Evolutionary conservation across 2,797 vertebrate genomes (phyloP).

Genomic region (Hipposideros larvatus): DNA sequence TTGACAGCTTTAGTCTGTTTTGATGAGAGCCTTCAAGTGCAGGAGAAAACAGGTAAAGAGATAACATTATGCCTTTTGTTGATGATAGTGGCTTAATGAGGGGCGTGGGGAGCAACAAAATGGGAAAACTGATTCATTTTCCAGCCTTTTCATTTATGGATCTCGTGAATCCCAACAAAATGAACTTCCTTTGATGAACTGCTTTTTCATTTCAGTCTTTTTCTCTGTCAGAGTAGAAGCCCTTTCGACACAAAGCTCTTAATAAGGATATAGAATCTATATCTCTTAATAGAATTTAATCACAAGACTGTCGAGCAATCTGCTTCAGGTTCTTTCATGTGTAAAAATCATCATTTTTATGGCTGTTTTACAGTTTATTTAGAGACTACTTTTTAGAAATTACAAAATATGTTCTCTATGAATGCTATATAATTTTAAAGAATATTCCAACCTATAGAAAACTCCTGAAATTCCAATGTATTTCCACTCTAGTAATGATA

Average conservation of each 20-base stretch:
- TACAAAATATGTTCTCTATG: background rate
- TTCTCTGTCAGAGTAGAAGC: conserved; percentile 65
- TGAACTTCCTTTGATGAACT: conserved; percentile 59
- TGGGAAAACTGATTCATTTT: conserved; percentile 47
- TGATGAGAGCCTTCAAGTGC: conserved; percentile 21
- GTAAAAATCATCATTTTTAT: background rate
- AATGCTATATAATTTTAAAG: background rate
- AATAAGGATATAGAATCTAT: conserved; percentile 4
- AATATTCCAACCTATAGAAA: conserved; percentile 13
- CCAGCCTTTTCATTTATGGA: conserved; percentile 63
- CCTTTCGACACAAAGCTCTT: conserved; percentile 1
- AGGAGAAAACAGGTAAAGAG: conserved; percentile 34
- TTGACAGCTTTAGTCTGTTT: conserved; percentile 38
- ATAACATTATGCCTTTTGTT: background rate
- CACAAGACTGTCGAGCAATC: background rate
- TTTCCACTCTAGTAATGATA: background rate
- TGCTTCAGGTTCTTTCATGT: conserved; percentile 20
- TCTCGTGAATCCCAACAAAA: conserved; percentile 65
- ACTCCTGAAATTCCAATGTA: conserved; percentile 12
- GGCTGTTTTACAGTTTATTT: conserved; percentile 58
- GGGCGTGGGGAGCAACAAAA: background rate
- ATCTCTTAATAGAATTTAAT: conserved; percentile 48
- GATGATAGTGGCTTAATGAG: conserved; percentile 10
- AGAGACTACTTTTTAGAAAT: conserved; percentile 28
- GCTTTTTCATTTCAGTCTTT: conserved; percentile 67